These are phyloP conservation scores for Dryococelus australis DNA, from an alignment of 2,888 invertebrate genomes.

Conservation along the genomic window DNA sequence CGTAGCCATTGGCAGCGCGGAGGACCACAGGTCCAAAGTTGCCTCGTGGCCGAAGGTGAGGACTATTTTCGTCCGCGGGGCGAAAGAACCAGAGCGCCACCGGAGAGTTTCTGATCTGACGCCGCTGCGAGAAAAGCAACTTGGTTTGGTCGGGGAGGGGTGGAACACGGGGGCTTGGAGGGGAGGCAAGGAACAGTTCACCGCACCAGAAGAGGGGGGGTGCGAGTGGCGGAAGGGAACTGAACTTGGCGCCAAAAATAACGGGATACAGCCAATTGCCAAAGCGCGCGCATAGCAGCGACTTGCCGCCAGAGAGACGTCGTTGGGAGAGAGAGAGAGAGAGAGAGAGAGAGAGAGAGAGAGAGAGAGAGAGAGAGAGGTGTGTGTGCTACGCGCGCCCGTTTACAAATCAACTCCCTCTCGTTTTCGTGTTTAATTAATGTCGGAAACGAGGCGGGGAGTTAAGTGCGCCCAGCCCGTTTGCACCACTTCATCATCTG, in stretches of 20 bases:
- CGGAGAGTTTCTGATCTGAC: not conserved
- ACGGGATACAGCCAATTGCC: constrained; percentile 16
- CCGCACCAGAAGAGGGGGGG: not conserved
- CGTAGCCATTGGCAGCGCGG: not conserved
- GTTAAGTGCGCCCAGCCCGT: constrained; percentile 16
- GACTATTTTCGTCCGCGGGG: not conserved
- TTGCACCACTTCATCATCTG: not conserved
- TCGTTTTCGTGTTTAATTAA: constrained; percentile 16
- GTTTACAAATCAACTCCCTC: constrained; percentile 16
- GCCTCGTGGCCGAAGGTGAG: not conserved
- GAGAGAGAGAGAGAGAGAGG: not conserved
- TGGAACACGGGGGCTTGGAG: not conserved
- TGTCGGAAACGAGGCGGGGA: constrained; percentile 10
- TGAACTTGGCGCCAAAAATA: constrained; percentile 3
- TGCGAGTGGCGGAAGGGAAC: not conserved
- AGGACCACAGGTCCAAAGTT: not conserved
- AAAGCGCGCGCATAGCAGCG: constrained; percentile 12
- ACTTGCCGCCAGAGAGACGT: not conserved
- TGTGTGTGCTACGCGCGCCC: not conserved
- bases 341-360: not conserved
- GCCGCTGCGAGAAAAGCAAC: not conserved
- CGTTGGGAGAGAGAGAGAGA: not conserved
- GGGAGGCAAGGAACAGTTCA: not conserved
- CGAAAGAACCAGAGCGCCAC: not conserved
- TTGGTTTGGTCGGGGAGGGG: not conserved